Base-by-base conservation (phyloP, 2,888 invertebrate species). In the Lomographa bimaculata region DNA sequence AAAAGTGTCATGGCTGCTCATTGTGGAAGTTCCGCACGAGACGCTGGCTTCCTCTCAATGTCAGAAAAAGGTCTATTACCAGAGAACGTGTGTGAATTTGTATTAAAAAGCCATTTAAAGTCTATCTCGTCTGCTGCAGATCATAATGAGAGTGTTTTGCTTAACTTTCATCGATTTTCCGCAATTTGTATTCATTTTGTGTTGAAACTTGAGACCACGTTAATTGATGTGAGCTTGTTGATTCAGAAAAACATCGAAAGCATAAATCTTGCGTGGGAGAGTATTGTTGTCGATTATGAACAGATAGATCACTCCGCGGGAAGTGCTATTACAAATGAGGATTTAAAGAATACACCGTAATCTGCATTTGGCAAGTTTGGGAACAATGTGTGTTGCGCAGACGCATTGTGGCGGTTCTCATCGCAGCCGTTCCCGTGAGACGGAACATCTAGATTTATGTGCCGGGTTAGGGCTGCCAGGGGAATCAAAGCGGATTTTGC, bases 1-100 rank as follows among this genome's bases (percentile, higher is more conserved):
- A 76, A 81, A 79, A 82, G 79, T 68, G 69, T 55, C 52, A 66
- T 64, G 68, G 59, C 67, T 62, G 25, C 7, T 2, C 24, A 11
- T 19, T 10, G 40, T 26, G 20, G 6, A 21, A 47, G 65, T 66
- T 70, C 67, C 68, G 65, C 50, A 45, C 58, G 50, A 59, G 14
- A 3, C 7, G 12, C 35, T 49, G 42, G 44, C 45, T 46, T 39
- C 25, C 32, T 11, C 32, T 29, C 62, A 59, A 19, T 30, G 21
- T 27, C 34, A 20, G 41, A 45, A 47, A 43, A 50, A 53, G 60
- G 30, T 32, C 39, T 36, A 50, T 52, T 23, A 55, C 57, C 64
- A 63, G 60, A 58, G 55, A 54, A 39, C 35, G 50, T 61, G 60
- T 66, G 70, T 46, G 64, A 68, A 64, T 23, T 33, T 41, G 21